A percentile compares a stretch with the other conserved stretches of the same genome.
These are phyloP conservation scores for Zophobas morio DNA, from an alignment of 1,140 invertebrate species.

Conservation along the genomic window DNA sequence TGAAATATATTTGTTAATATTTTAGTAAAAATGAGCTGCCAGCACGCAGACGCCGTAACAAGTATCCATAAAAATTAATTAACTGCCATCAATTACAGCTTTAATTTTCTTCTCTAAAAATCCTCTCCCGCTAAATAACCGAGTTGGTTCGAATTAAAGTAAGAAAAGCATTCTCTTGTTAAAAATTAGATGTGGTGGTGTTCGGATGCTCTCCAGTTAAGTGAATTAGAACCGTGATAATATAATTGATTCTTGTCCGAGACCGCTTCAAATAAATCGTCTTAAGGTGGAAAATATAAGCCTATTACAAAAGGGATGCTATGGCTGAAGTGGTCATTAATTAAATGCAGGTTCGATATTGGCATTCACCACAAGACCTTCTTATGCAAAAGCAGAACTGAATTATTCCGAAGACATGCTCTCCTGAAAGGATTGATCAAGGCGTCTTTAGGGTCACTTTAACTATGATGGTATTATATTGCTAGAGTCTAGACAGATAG, in stretches of 20 bases:
- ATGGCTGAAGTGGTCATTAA: conserved; percentile 13
- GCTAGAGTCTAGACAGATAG: background rate
- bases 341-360: conserved; percentile 40
- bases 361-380: conserved; percentile 18
- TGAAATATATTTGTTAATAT: no score
- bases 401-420: conserved; percentile 25
- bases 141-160: background rate
- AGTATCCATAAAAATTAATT: no score
- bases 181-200: conserved; percentile 9
- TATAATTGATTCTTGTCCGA: conserved; percentile 8
- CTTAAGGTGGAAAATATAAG: conserved; percentile 20
- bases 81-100: no score
- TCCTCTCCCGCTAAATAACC: background rate
- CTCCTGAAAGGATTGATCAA: conserved; percentile 35
- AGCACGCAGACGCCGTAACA: no score
- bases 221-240: conserved; percentile 2
- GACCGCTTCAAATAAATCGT: conserved; percentile 20
- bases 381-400: conserved; percentile 36
- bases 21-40: no score
- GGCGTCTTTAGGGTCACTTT: background rate
- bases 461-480: background rate
- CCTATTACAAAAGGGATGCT: conserved; percentile 17
- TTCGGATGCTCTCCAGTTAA: background rate
- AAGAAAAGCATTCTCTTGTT: conserved; percentile 19
- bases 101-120: no score